These are phyloP conservation scores for Amiota mariae DNA, from an alignment of 2,888 invertebrate species.

Conservation along the genomic window DNA sequence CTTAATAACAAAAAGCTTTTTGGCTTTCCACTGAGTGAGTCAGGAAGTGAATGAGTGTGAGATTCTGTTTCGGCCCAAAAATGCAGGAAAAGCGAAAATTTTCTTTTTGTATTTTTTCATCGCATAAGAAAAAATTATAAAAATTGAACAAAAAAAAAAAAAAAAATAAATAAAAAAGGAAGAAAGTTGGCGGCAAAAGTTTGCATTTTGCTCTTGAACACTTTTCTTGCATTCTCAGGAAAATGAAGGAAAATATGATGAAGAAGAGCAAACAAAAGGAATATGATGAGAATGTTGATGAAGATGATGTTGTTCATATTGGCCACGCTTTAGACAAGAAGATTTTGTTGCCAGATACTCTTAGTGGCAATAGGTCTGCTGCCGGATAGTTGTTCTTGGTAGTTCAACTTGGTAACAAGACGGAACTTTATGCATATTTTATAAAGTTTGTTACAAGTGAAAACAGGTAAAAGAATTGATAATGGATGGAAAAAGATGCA, in stretches of 20 bases:
- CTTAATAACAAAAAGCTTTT: conserved; percentile 27
- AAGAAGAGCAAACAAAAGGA: background rate
- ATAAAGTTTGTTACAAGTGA: conserved; percentile 34
- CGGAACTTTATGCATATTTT: conserved; percentile 35
- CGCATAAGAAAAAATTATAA: conserved; percentile 31
- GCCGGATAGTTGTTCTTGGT: background rate
- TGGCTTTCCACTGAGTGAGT: conserved; percentile 1
- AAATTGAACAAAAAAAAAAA: background rate
- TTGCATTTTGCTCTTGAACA: conserved; percentile 10
- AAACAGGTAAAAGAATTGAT: conserved; percentile 7
- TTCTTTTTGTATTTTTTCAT: conserved; percentile 42
- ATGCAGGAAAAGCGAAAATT: background rate
- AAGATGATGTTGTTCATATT: no score
- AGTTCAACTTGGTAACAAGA: background rate
- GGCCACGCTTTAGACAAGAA: no score
- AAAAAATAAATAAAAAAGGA: background rate
- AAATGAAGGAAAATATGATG: background rate
- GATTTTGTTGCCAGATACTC: no score
- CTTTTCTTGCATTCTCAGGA: background rate
- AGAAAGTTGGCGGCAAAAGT: background rate
- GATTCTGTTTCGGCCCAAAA: background rate
- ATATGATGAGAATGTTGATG: background rate
- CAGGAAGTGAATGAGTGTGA: conserved; percentile 10
- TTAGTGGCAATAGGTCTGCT: no score
- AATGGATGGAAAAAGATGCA: conserved; percentile 16